phyloP scores from a whole-genome alignment of 2,797 vertebrate species.

The Pterois miles region DNA sequence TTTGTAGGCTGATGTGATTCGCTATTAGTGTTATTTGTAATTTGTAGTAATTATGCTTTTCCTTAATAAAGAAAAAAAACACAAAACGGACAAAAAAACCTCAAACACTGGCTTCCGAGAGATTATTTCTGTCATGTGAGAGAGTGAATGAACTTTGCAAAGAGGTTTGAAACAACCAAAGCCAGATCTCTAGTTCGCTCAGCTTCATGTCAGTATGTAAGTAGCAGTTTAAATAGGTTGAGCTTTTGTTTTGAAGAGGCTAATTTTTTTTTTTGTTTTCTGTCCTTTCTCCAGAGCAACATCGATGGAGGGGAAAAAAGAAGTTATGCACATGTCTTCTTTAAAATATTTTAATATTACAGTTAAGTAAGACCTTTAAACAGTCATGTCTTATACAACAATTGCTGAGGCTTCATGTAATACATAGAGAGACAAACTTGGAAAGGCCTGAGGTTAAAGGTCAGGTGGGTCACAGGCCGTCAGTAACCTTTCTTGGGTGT shows the following conservation, averaged over 20 bases:
- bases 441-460: too few species aligned
- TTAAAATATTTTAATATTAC: conserved; percentile 34
- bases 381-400: too few species aligned
- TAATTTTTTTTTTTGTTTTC: neutral
- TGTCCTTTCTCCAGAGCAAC: neutral
- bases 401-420: too few species aligned
- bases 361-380: too few species aligned
- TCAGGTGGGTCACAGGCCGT: too few species aligned
- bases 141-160: neutral
- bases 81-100: conserved; percentile 98
- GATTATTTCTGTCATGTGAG: neutral
- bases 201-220: neutral
- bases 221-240: neutral
- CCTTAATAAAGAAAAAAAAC: conserved; percentile 96
- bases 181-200: neutral
- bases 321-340: neutral
- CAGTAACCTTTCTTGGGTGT: too few species aligned
- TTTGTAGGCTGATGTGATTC: conserved; percentile 99
- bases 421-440: too few species aligned
- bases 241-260: too few species aligned
- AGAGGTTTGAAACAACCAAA: neutral
- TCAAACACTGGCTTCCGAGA: conserved; percentile 77
- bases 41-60: conserved; percentile 99
- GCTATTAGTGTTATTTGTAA: conserved; percentile 99
- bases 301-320: accelerated